Percentiles rank a stretch among this genome's conserved stretches.
Conservation (phyloP, 1,140 invertebrate species). For the Lordiphosa stackelbergi region DNA sequence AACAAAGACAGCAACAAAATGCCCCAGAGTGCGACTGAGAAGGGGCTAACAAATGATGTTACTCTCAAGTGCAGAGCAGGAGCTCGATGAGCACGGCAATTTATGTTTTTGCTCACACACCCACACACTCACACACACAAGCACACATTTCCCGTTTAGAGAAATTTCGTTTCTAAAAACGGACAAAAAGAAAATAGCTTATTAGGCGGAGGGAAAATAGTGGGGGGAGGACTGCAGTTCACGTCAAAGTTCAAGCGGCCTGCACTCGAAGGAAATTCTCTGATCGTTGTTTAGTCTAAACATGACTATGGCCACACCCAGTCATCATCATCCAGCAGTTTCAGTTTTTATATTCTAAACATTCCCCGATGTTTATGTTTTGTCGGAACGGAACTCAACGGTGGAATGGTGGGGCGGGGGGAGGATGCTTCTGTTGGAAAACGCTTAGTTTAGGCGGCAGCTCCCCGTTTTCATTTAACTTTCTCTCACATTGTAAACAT, state of each 20-base stretch:
- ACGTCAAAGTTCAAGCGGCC: slow-evolving; percentile 66
- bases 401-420: background rate
- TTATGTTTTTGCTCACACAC: slow-evolving; percentile 37
- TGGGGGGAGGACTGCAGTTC: slow-evolving; percentile 44
- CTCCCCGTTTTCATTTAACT: slow-evolving; percentile 56
- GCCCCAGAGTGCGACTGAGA: slow-evolving; percentile 5
- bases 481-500: slow-evolving; percentile 73
- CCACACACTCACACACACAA: slow-evolving; percentile 22
- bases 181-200: slow-evolving; percentile 60
- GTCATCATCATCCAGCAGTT: slow-evolving; percentile 10
- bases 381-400: slow-evolving; percentile 22
- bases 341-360: slow-evolving; percentile 60
- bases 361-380: slow-evolving; percentile 65
- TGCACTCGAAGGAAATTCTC: slow-evolving; percentile 40
- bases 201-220: slow-evolving; percentile 31
- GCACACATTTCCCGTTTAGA: slow-evolving; percentile 42
- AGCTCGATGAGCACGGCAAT: slow-evolving; percentile 59
- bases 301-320: slow-evolving; percentile 59
- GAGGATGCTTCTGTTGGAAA: slow-evolving; percentile 33
- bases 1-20: slow-evolving; percentile 18
- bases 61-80: slow-evolving; percentile 55
- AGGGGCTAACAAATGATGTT: slow-evolving; percentile 3
- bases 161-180: slow-evolving; percentile 65
- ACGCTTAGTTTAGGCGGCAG: slow-evolving; percentile 50
- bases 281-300: slow-evolving; percentile 62